Evolutionary conservation across 2,888 invertebrate genomes (phyloP).

Genomic region (Drosophila atripex): DNA sequence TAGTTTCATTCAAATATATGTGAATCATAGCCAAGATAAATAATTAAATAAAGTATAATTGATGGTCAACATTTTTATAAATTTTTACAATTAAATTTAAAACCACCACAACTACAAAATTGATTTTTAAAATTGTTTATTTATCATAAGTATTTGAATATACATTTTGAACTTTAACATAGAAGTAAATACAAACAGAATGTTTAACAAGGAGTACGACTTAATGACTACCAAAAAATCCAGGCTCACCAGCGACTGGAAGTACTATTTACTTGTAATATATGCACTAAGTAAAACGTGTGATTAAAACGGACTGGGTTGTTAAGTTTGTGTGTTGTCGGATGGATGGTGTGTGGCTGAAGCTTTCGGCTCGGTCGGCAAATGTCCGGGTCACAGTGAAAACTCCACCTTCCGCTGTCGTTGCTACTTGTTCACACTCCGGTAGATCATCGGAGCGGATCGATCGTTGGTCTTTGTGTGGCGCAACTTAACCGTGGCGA

Average conservation of each 20-base stretch:
- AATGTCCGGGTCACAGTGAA: slow-evolving; percentile 52
- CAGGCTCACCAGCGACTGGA: slow-evolving; percentile 53
- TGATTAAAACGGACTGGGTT: slow-evolving; percentile 13
- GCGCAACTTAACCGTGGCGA: slow-evolving; percentile 94
- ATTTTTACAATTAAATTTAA: too few relatives aligned
- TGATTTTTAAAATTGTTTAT: slow-evolving; percentile 41
- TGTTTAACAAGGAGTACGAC: slow-evolving; percentile 74
- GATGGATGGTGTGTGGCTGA: slow-evolving; percentile 22
- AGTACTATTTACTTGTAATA: slow-evolving; percentile 34
- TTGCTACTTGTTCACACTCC: slow-evolving; percentile 80
- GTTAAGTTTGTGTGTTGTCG: slow-evolving; percentile 10
- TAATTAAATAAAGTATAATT: too few relatives aligned
- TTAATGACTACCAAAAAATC: slow-evolving; percentile 74
- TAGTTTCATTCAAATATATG: background rate
- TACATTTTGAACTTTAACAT: slow-evolving; percentile 65
- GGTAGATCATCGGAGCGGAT: slow-evolving; percentile 89
- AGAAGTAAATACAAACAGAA: slow-evolving; percentile 47
- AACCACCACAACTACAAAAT: background rate
- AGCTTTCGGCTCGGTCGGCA: slow-evolving; percentile 28
- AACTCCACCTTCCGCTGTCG: slow-evolving; percentile 75
- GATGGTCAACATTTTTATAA: too few relatives aligned
- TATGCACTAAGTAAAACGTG: slow-evolving; percentile 27
- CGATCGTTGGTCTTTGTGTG: slow-evolving; percentile 94
- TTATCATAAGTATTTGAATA: slow-evolving; percentile 53
- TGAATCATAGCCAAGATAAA: too few relatives aligned